Conservation (phyloP, 1,140 invertebrate species). For the Drosophila dunni region DNA sequence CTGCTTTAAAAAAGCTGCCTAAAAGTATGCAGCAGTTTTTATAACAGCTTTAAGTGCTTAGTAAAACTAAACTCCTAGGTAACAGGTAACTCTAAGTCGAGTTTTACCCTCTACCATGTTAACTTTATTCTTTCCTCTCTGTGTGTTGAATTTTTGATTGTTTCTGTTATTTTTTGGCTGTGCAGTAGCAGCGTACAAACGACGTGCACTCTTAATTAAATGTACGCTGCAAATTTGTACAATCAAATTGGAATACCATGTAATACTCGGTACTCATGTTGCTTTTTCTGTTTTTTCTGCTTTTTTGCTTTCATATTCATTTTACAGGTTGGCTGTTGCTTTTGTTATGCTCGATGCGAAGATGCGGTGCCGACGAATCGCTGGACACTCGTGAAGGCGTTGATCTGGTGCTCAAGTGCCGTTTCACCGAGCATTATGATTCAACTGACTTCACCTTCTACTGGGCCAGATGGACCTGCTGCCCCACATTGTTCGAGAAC, state of each 20-base stretch:
- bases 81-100: no score
- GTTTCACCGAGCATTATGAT: slow-evolving; percentile 89
- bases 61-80: no score
- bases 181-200: slow-evolving; percentile 38
- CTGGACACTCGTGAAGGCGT: slow-evolving; percentile 91
- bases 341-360: slow-evolving; percentile 4
- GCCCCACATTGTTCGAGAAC: slow-evolving; percentile 89
- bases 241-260: slow-evolving; percentile 61
- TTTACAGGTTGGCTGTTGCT: slow-evolving; percentile 51
- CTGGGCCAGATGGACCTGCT: slow-evolving; percentile 89
- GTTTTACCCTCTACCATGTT: no score
- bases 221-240: slow-evolving; percentile 60
- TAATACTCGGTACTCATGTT: slow-evolving; percentile 13
- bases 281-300: neutral
- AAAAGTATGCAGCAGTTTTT: no score
- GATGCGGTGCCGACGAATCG: slow-evolving; percentile 81
- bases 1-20: no score
- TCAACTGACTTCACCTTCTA: slow-evolving; percentile 89
- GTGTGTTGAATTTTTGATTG: slow-evolving; percentile 16
- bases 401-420: slow-evolving; percentile 91
- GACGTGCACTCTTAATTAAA: slow-evolving; percentile 62
- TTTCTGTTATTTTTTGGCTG: slow-evolving; percentile 41
- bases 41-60: no score
- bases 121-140: neutral
- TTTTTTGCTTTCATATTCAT: slow-evolving; percentile 3